Evolutionary conservation across 2,113 vertebrate species (phyloP).

Genomic region (Smithornis capensis): DNA sequence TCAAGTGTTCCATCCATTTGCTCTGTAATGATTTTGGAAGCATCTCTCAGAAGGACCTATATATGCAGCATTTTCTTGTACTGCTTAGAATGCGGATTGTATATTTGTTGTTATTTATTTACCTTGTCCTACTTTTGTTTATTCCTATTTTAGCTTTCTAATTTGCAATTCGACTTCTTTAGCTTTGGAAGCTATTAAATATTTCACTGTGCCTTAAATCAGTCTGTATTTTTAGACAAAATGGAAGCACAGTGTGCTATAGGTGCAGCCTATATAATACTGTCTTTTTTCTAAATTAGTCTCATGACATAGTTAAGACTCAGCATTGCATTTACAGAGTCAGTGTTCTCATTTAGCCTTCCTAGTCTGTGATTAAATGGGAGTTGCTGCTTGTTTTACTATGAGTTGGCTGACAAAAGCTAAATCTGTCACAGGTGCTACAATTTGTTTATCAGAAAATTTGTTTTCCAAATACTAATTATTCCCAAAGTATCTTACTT

Average conservation of each 20-base stretch:
- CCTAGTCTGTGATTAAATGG: conserved; percentile 60
- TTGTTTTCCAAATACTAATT: conserved; percentile 67
- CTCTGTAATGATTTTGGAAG: background rate
- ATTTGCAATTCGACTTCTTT: conserved; percentile 33
- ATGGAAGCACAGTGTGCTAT: background rate
- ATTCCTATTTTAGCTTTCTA: conserved; percentile 11
- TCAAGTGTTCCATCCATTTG: background rate
- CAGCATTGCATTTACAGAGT: conserved; percentile 35
- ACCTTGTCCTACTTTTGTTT: background rate
- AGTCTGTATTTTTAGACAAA: conserved; percentile 34
- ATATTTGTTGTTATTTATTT: conserved; percentile 25
- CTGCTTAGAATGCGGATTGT: background rate
- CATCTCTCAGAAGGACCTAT: background rate
- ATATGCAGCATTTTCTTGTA: background rate
- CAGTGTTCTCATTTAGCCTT: conserved; percentile 34
- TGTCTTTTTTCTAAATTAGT: conserved; percentile 28
- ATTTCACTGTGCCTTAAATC: background rate
- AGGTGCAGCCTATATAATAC: background rate
- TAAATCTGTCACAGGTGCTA: conserved; percentile 66
- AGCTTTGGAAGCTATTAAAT: conserved; percentile 10
- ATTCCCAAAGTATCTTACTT: conserved; percentile 58
- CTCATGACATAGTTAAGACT: conserved; percentile 20
- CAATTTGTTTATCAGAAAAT: conserved; percentile 71
- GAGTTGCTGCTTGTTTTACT: conserved; percentile 48
- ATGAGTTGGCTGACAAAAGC: conserved; percentile 49